phyloP scores from a whole-genome alignment of 2,113 vertebrate species.

The Erythrolamprus reginae region DNA sequence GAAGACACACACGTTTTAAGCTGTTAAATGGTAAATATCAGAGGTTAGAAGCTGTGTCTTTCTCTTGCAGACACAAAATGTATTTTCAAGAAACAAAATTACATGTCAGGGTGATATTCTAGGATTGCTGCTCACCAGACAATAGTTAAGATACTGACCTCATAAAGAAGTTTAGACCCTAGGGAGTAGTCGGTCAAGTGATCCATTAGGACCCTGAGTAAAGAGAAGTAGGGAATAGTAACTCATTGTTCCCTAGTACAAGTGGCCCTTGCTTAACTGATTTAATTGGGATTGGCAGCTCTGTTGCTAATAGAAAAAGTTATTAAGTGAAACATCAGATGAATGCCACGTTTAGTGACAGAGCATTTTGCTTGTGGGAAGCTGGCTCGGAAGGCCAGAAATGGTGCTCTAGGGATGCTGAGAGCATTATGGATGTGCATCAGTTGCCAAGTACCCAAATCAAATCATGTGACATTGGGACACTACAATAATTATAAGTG shows the following conservation, averaged over 20 bases:
- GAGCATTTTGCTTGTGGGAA: neutral
- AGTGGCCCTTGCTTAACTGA: neutral
- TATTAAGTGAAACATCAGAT: neutral
- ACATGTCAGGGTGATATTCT: neutral
- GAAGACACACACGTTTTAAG: slow-evolving; percentile 9
- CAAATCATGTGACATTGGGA: neutral
- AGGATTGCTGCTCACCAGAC: neutral
- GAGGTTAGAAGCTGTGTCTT: neutral
- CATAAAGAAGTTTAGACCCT: neutral
- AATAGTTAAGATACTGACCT: neutral
- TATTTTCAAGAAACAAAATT: neutral
- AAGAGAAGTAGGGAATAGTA: neutral
- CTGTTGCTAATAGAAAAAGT: neutral
- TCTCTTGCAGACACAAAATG: neutral
- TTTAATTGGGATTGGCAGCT: neutral
- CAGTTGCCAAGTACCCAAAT: neutral
- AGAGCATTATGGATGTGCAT: neutral
- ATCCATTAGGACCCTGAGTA: neutral
- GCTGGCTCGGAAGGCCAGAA: neutral
- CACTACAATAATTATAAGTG: neutral
- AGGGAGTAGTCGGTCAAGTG: neutral
- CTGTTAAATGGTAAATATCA: slow-evolving; percentile 15
- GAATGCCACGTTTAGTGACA: neutral
- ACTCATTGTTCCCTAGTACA: neutral
- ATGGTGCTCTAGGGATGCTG: neutral